phyloP scores from a whole-genome alignment of 2,888 invertebrate species.

The Coelinius sp. region DNA sequence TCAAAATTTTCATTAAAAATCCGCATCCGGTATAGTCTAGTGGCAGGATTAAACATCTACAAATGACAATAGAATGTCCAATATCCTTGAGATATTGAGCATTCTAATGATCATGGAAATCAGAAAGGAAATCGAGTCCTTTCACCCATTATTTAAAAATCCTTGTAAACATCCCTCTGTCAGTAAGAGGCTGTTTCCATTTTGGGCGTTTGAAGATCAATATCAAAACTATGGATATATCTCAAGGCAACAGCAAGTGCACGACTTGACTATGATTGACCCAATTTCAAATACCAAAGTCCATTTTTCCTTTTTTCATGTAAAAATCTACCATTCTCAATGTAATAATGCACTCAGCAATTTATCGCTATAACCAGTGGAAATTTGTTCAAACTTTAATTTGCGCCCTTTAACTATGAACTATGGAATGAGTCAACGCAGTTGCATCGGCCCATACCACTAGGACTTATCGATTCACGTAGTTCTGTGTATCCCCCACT shows the following conservation, averaged over 20 bases:
- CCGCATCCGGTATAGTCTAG: too few species aligned
- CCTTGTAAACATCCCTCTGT: background rate
- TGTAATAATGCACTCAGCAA: background rate
- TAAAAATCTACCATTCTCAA: background rate
- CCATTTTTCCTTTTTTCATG: background rate
- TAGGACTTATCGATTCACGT: constrained; percentile 16
- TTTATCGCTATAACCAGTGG: background rate
- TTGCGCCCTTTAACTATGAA: background rate
- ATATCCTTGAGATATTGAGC: background rate
- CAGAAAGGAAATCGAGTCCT: background rate
- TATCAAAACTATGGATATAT: background rate
- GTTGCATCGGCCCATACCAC: background rate
- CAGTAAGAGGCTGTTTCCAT: background rate
- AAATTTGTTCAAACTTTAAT: background rate
- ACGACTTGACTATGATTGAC: constrained; percentile 1
- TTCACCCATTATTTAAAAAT: background rate
- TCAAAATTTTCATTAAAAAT: background rate
- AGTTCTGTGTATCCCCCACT: constrained; percentile 14
- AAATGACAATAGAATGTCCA: background rate
- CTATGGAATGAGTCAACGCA: background rate
- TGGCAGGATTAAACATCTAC: too few species aligned
- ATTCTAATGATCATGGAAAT: background rate
- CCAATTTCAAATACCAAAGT: constrained; percentile 13
- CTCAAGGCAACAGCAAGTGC: background rate
- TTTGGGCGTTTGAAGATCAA: constrained; percentile 19